Evolutionary conservation across 2,888 invertebrate genomes (phyloP), one percentile per base, ranked within the genome.

Genomic region (Chrysotoxum bicinctum): DNA sequence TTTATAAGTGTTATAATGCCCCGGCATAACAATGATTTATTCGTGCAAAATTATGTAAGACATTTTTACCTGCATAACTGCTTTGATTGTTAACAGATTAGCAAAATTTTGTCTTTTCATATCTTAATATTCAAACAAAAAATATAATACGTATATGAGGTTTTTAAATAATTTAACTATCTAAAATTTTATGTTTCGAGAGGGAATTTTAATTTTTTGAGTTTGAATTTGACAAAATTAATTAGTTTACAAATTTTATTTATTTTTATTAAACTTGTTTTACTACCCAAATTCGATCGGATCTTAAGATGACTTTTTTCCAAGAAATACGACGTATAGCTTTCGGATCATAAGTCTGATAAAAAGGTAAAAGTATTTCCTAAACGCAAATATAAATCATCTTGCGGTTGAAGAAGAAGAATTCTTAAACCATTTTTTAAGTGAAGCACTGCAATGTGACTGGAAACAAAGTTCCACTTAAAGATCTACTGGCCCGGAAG

Each of bases 1-100:
- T 10, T 40, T 60, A 43, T 23, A 37, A 32, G 19, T 23, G 12
- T 10, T 45, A 43, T 43, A 23, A 23, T 40, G 43, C 3, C 26
- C 2, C 8, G 8, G 7, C 62, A 62, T 45, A 62, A 62, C 62
- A 16, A 12, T 37, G 37, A 58, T 37, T 62, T 60, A 60, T 43
- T 23, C 43, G 40, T 60, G 35, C 35, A 56, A 56, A 54, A 35
- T 56, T 56, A 56, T 56, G 56, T 35, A 56, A 56, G 35, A 5
- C 1, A 45, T 30, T 10, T 26, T 35, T 1, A 19, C 35, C 8
- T 35, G 16, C 56, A 35, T 56, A 56, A 56, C 56, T 56, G 56
- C 56, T 35, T 56, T 43, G 1, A 3, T 16, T 52, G 14, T 10
- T 35, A 56, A 35, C 56, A 19, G 19, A 32, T 56, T 56, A 56